A percentile compares a stretch with the other conserved stretches of the same genome.
These are phyloP conservation scores for Ciconia boyciana DNA, from an alignment of 2,113 vertebrate genomes.

Conservation along the genomic window DNA sequence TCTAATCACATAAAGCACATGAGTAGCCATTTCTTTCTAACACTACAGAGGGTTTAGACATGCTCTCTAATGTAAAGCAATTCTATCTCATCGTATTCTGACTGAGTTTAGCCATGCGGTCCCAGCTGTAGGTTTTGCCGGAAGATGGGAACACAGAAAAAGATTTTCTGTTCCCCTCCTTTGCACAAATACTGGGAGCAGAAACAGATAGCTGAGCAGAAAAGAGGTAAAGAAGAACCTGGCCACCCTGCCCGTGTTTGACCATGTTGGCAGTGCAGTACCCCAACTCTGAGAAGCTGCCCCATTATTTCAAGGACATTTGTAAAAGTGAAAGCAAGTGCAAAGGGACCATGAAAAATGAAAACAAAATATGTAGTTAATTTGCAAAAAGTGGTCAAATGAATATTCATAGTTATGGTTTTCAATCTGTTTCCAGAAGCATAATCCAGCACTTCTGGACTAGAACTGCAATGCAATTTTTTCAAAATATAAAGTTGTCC, in stretches of 20 bases:
- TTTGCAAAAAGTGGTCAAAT: neutral
- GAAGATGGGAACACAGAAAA: neutral
- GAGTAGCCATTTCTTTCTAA: neutral
- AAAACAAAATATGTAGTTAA: neutral
- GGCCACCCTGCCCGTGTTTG: fast-evolving
- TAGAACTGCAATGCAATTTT: fast-evolving
- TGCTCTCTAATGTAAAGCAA: neutral
- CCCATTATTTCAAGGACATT: neutral
- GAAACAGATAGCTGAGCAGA: neutral
- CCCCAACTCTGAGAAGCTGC: neutral
- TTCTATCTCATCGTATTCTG: neutral
- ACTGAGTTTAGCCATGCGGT: neutral
- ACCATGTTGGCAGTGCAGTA: fast-evolving
- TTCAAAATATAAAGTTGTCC: neutral
- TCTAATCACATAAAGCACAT: neutral
- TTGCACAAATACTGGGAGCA: neutral
- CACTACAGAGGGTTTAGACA: neutral
- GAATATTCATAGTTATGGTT: neutral
- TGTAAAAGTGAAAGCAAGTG: neutral
- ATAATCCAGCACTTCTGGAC: neutral
- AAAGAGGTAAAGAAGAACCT: neutral
- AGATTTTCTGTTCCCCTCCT: neutral
- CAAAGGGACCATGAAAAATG: neutral
- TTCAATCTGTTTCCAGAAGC: neutral
- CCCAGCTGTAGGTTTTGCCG: neutral